Evolutionary conservation across 2,113 vertebrate species (phyloP).

Genomic region (Cacatua alba): DNA sequence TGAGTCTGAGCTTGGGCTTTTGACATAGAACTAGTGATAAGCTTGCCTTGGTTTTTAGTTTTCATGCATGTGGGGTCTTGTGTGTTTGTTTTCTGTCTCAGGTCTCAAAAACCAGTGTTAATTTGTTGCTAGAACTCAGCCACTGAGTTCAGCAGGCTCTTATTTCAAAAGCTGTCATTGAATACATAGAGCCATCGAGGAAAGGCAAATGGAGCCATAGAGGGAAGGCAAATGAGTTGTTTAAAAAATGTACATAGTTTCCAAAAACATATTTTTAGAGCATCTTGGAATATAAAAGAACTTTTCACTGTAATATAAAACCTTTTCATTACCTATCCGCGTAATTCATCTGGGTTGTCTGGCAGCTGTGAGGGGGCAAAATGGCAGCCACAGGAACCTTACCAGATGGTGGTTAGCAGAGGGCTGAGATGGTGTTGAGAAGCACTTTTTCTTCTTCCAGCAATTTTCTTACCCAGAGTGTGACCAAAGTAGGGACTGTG

Average conservation of each 20-base stretch:
- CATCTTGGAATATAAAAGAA: not conserved
- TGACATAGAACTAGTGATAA: not conserved
- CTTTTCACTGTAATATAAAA: not conserved
- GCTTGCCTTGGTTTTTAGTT: not conserved
- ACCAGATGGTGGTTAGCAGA: not conserved
- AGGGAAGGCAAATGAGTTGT: not conserved
- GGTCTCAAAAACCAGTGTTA: not conserved
- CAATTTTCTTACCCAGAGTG: not conserved
- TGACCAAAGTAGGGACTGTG: not conserved
- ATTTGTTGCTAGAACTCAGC: not conserved
- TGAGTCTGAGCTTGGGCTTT: not conserved
- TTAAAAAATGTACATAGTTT: not conserved
- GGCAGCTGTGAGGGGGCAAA: not conserved
- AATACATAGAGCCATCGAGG: not conserved
- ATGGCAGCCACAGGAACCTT: not conserved
- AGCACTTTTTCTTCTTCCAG: not conserved
- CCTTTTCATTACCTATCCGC: not conserved
- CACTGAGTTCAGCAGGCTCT: not conserved
- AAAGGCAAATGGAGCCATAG: not conserved
- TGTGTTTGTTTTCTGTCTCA: not conserved
- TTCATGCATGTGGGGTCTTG: not conserved
- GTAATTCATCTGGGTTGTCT: not conserved
- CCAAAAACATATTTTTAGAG: not conserved
- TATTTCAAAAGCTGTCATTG: not conserved
- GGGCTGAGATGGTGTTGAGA: not conserved